Evolutionary conservation across 2,888 invertebrate species (phyloP), one percentile per base, ranked within the genome.

Genomic region (Amorpha juglandis): DNA sequence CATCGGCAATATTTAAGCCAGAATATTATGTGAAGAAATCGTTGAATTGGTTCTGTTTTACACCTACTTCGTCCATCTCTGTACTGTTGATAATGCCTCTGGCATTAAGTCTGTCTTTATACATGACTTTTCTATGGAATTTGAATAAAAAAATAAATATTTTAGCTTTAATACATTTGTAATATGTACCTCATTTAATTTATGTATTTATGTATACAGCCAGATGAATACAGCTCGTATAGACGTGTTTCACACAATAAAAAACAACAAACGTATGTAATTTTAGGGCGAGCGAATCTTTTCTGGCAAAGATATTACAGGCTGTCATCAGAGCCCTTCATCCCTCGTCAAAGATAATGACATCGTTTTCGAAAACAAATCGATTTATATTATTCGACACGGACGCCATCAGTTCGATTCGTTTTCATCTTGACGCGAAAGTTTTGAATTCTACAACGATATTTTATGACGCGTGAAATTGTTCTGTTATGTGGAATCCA

Each of bases 401-500:
- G 91, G 86, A 82, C 84, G 88, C 89, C 90, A 85, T 72, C 83
- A 75, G 75, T 74, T 80, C 82, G 84, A 81, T 86, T 83, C 82
- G 83, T 84, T 86, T 84, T 81, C 81, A 81, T 84, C 84, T 86
- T 80, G 79, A 75, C 80, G 84, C 79, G 80, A 80, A 83, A 83
- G 84, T 84, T 85, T 85, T 78, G 82, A 83, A 88, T 83, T 78
- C 81, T 79, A 80, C 82, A 78, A 79, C 78, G 81, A 83, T 90
- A 84, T 89, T 91, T 92, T 92, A 93, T 93, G 92, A 86, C 83
- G 87, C 93, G 90, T 93, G 90, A 92, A 92, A 93, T 93, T 87
- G 91, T 79, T 81, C 83, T 80, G 87, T 90, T 90, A 87, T 83
- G 76, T 80, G 78, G 79, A 82, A 78, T 84, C 80, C 81, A 80